These are phyloP conservation scores for Scylla paramamosain DNA, from an alignment of 1,140 invertebrate species.

Conservation along the genomic window DNA sequence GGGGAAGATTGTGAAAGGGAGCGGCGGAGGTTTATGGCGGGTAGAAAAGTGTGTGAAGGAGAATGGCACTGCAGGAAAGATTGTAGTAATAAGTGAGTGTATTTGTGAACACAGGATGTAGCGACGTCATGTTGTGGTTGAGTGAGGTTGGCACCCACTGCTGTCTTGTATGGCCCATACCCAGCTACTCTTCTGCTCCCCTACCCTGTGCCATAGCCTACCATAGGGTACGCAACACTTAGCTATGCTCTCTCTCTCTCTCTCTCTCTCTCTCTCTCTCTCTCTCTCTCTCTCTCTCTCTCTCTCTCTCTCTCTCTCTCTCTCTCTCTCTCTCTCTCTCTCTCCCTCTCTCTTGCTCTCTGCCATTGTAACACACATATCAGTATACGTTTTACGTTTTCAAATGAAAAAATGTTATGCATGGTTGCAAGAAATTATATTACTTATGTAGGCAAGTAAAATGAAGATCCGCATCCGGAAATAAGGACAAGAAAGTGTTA, in stretches of 20 bases:
- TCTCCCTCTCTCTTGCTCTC: too few relatives aligned
- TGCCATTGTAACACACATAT: too few relatives aligned
- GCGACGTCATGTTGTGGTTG: not conserved
- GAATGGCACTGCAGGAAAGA: constrained; percentile 37
- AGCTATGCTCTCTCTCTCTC: not conserved
- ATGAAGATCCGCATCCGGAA: too few relatives aligned
- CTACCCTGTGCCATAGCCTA: not conserved
- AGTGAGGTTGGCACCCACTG: not conserved
- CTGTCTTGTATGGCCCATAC: not conserved
- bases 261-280: too few relatives aligned
- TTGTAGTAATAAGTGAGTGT: constrained; percentile 30
- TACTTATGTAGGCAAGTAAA: too few relatives aligned
- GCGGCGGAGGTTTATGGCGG: constrained; percentile 11
- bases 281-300: too few relatives aligned
- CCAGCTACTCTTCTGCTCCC: not conserved
- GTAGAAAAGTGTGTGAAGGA: not conserved
- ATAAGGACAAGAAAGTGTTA: too few relatives aligned
- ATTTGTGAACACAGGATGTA: not conserved
- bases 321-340: too few relatives aligned
- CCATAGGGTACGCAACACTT: not conserved
- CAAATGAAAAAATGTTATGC: too few relatives aligned
- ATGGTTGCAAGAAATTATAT: too few relatives aligned
- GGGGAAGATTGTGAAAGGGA: not conserved
- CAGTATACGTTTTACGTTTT: too few relatives aligned
- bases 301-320: too few relatives aligned